phyloP scores from a whole-genome alignment of 2,113 vertebrate genomes.

The Serilophus lunatus region DNA sequence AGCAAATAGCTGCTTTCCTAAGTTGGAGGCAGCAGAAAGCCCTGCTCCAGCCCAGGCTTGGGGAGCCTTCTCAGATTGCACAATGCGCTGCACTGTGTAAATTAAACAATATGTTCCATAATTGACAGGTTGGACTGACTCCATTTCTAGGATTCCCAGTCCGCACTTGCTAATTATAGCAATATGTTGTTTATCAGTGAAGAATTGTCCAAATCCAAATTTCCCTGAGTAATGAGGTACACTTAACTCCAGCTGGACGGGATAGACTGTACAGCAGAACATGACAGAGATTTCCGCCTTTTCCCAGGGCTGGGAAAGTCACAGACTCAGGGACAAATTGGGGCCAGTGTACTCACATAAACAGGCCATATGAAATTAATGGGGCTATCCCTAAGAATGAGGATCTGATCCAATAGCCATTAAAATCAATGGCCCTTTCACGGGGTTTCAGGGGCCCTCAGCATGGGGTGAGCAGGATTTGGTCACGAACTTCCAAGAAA shows the following conservation, averaged over 20 bases:
- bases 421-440: background rate
- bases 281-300: constrained; percentile 38
- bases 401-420: background rate
- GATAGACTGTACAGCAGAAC: background rate
- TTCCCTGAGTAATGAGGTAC: constrained; percentile 61
- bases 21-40: background rate
- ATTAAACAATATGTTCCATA: constrained; percentile 35
- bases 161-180: constrained; percentile 55
- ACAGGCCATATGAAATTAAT: background rate
- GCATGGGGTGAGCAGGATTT: background rate
- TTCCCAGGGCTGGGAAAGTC: constrained; percentile 32
- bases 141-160: constrained; percentile 58
- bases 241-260: constrained; percentile 62
- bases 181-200: constrained; percentile 63
- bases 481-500: background rate
- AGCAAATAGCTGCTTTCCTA: background rate
- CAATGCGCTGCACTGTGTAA: background rate
- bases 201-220: constrained; percentile 53
- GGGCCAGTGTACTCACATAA: background rate
- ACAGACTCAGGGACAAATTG: background rate
- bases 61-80: constrained; percentile 12
- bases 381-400: background rate
- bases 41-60: background rate
- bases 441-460: background rate
- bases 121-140: constrained; percentile 28